phyloP scores from a whole-genome alignment of 2,888 invertebrate genomes.

The Cyclophora punctaria region DNA sequence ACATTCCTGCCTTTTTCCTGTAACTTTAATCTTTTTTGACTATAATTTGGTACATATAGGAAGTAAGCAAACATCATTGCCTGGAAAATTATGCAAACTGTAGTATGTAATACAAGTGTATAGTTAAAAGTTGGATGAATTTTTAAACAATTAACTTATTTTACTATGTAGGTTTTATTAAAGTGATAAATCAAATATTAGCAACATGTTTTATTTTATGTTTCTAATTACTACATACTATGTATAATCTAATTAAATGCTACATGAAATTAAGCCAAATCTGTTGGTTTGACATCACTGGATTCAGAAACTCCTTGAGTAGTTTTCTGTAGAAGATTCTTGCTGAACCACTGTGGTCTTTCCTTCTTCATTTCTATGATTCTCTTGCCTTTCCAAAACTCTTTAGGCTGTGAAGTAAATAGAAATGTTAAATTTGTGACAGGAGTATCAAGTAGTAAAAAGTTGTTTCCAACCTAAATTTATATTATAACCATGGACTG shows the following conservation, averaged over 20 bases:
- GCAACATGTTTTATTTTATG: no score
- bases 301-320: constrained; percentile 81
- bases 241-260: not conserved
- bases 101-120: no score
- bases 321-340: constrained; percentile 86
- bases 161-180: not conserved
- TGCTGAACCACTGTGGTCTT: constrained; percentile 91
- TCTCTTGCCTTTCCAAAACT: constrained; percentile 81
- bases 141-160: not conserved
- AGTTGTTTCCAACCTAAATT: not conserved
- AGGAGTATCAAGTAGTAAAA: not conserved
- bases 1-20: no score
- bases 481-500: no score
- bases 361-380: constrained; percentile 90
- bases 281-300: constrained; percentile 83
- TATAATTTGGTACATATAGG: no score
- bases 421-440: not conserved
- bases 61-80: no score
- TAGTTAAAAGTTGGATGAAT: no score
- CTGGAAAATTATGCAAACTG: no score
- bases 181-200: no score
- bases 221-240: not conserved
- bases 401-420: constrained; percentile 60
- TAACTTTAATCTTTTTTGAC: no score
- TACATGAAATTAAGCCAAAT: constrained; percentile 73